Evolutionary conservation across 2,113 vertebrate genomes (phyloP), one percentile per base, ranked within the genome.

Genomic region (Sitta europaea): DNA sequence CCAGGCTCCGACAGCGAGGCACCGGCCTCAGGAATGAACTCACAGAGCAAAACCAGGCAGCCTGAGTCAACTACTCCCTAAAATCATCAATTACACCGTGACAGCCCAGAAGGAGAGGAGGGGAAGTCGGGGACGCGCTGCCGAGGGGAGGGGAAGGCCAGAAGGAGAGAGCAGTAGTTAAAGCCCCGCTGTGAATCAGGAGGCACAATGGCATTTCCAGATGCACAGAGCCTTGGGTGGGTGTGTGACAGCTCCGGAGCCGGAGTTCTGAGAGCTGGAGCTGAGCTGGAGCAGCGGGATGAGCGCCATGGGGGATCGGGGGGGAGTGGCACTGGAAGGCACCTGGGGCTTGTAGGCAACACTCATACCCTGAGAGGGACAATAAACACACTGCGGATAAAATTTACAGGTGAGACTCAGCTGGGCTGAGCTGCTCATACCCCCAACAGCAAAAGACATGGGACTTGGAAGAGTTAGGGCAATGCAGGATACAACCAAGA

Each of bases 31-130:
- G 92, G 93, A 96, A 90, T 91, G 89, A 97, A 92, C 76, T 95
- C 76, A 42, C 63, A 84, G 94, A 96, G 92, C 90, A 89, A 90
- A 97, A 90, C 40, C 90, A 94, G 89, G 95, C 95, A 91, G 92
- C 59, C 72, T 38, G 86, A 96, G 89, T 81, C 89, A 94, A 38
- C 55, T 89, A 87, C 96, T 96, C 96, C 96, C 95, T 91, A 91
- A 92, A 95, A 95, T 62, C 93, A 97, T 95, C 93, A 94, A 94
- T 95, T 96, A 96, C 33, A 0, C 59, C 25, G 0, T 92, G 96
- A 97, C 96, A 95, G 93, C 66, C 48, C 88, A 55, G 82, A 16
- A 93, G 93, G 79, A 93, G 84, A 92, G 92, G 90, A 94, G 93
- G 92, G 90, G 95, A 94, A 95, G 90, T 28, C 84, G 2, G 96